Percentiles rank a stretch among this genome's conserved stretches.
Conservation (phyloP, 2,888 invertebrate species). For the Conus canariensis region DNA sequence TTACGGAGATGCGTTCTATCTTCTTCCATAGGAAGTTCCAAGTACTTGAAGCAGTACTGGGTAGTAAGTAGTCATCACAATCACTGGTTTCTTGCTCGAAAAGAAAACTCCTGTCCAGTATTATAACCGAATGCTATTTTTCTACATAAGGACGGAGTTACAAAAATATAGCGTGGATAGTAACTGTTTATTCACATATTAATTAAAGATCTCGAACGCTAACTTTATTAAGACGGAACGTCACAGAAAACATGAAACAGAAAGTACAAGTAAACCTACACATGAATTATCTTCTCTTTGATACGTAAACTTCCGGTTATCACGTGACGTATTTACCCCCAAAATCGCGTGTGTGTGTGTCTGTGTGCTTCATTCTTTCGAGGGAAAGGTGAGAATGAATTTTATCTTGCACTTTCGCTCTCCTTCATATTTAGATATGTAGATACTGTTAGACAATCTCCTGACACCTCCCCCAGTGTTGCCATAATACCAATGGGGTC, state of each 20-base stretch:
- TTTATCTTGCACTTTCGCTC: not conserved
- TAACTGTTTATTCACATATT: no score
- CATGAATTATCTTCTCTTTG: constrained; percentile 13
- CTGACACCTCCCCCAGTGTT: not conserved
- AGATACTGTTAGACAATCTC: not conserved
- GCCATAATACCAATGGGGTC: not conserved
- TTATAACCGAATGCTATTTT: no score
- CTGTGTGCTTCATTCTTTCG: not conserved
- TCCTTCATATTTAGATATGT: not conserved
- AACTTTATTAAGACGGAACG: no score
- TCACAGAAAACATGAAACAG: not conserved
- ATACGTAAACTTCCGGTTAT: constrained; percentile 24
- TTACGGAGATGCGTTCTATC: no score
- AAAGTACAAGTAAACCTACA: constrained; percentile 8
- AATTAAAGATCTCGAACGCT: no score
- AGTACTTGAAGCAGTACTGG: no score
- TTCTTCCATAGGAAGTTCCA: no score
- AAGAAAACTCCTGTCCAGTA: no score
- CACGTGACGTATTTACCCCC: not conserved
- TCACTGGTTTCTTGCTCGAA: no score
- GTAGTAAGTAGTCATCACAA: no score
- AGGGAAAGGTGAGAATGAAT: not conserved
- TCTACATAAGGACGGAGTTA: no score
- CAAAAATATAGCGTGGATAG: no score
- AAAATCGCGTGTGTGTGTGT: not conserved